These are phyloP conservation scores for Ataeniobius toweri DNA, from an alignment of 2,797 vertebrate genomes.

Conservation along the genomic window DNA sequence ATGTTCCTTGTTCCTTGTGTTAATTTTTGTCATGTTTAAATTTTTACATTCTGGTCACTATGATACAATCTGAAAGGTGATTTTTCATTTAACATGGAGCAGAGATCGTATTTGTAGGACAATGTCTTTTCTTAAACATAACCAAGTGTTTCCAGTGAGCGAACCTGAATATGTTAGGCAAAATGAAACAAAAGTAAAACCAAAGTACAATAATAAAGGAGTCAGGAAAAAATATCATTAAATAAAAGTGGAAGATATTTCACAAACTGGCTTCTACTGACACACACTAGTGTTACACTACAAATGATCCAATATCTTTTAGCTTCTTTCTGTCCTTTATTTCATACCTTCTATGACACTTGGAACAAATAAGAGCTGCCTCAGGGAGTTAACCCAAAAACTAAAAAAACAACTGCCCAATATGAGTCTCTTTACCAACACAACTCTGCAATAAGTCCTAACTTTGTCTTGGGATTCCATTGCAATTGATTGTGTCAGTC, in stretches of 20 bases:
- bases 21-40: background rate
- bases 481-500: conserved; percentile 17
- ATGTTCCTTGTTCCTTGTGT: background rate
- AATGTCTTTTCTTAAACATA: background rate
- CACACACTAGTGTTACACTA: background rate
- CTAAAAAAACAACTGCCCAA: conserved; percentile 27
- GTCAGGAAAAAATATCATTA: background rate
- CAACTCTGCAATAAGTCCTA: conserved; percentile 10
- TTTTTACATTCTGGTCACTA: background rate
- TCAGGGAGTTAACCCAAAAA: conserved; percentile 39
- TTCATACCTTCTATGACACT: conserved; percentile 33
- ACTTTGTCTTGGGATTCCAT: conserved; percentile 9
- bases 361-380: conserved; percentile 36
- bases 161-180: background rate
- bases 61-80: background rate
- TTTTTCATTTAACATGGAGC: background rate
- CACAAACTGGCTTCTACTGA: background rate
- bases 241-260: background rate
- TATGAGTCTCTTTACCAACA: conserved; percentile 30
- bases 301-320: background rate
- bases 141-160: background rate
- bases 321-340: conserved; percentile 14
- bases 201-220: background rate
- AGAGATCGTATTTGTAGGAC: background rate
- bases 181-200: background rate